Conservation (phyloP, 53 echinoderm and acorn worm species). For the Holothuria scabra region DNA sequence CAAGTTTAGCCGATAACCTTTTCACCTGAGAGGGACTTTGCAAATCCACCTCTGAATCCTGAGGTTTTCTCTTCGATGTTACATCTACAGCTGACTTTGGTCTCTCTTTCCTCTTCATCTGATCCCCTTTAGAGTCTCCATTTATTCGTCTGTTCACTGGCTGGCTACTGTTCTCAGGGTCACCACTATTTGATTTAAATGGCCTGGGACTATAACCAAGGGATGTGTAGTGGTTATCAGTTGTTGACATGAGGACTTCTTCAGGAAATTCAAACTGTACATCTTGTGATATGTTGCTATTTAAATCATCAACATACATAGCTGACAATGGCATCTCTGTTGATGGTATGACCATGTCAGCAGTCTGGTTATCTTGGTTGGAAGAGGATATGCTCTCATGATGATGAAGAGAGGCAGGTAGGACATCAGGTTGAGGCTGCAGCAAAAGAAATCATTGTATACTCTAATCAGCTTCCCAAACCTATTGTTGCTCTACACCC, state of each 20-base stretch:
- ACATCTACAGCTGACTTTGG: constrained; percentile 46
- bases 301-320: constrained; percentile 40
- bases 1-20: constrained; percentile 40
- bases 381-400: not conserved
- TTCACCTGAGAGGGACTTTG: constrained; percentile 41
- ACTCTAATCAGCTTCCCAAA: not conserved
- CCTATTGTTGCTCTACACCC: too few species aligned
- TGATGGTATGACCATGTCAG: constrained; percentile 3
- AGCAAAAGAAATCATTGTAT: constrained; percentile 44
- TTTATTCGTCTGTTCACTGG: not conserved
- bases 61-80: constrained; percentile 28
- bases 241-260: constrained; percentile 7
- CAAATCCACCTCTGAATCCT: constrained; percentile 28
- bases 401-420: not conserved
- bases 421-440: constrained; percentile 35
- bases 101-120: constrained; percentile 39
- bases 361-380: not conserved
- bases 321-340: constrained; percentile 23
- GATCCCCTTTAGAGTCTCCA: constrained; percentile 9
- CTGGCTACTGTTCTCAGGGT: not conserved
- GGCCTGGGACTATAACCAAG: constrained; percentile 46
- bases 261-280: constrained; percentile 49
- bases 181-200: not conserved
- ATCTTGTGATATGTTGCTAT: constrained; percentile 43
- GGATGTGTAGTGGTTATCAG: constrained; percentile 42